Base-by-base conservation (phyloP, 2,888 invertebrate species). In the Linyphia triangularis region DNA sequence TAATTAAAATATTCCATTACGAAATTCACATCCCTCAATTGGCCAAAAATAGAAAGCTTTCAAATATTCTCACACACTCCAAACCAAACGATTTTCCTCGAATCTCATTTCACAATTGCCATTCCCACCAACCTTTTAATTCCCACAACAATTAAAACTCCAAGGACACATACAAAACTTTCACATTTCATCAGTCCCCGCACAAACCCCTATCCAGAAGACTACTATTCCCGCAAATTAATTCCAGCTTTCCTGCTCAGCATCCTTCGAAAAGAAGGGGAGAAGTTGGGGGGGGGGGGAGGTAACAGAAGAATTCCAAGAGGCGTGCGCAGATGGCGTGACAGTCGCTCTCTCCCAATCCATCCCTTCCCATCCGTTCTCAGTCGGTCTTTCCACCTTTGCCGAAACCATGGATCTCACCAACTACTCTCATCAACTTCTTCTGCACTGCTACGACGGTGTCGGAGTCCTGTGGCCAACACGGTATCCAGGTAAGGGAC, bases 391-490 rank as follows among this genome's bases (percentile, higher is more conserved):
- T 40, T 61, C 67, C 65, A 73, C 81, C 73, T 81, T 78, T 51
- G 78, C 33, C 37, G 70, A 33, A 28, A 75, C 81, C 67, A 88
- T 88, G 86, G 86, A 73, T 75, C 65, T 69, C 26, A 57, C 85
- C 81, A 40, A 30, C 51, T 72, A 51, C 59, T 51, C 79, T 28
- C 40, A 33, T 72, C 63, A 61, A 40, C n/a, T 5, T 37, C 77
- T 24, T 51, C 73, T 37, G 59, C 78, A 33, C 33, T 33, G 51
- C 51, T n/a, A 86, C 63, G 79, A 72, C 79, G 85, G 69, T 30
- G 24, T 65, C 72, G 86, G 86, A 73, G 81, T 88, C 86, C 86
- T 88, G 86, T 81, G 86, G 86, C 86, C 81, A 37, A 16, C 28
- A 10, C 24, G 75, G 86, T 57, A 33, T 73, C 65, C 86, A 88